Percentiles rank a stretch among this genome's conserved stretches.
Conservation (phyloP, 2,888 invertebrate species). For the Dryobotodes eremita region DNA sequence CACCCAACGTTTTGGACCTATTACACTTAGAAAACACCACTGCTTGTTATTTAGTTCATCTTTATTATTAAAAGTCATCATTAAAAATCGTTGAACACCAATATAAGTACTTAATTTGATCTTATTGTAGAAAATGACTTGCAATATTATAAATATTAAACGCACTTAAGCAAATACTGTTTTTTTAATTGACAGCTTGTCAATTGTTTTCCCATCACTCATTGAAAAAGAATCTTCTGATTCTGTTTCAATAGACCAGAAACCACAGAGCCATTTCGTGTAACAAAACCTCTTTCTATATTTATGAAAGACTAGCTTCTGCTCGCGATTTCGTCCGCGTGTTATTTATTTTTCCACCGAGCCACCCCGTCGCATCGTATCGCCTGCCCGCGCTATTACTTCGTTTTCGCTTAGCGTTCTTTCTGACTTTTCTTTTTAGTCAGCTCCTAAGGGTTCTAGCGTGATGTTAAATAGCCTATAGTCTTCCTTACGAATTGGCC, state of each 20-base stretch:
- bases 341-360: too few relatives aligned
- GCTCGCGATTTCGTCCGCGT: too few relatives aligned
- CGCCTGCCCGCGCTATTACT: too few relatives aligned
- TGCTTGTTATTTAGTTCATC: neutral
- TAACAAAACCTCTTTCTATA: neutral
- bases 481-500: too few relatives aligned
- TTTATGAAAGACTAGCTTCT: neutral
- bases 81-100: neutral
- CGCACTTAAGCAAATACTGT: constrained; percentile 13
- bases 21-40: too few relatives aligned
- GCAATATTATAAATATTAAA: constrained; percentile 19
- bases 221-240: too few relatives aligned
- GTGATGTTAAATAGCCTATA: too few relatives aligned
- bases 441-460: too few relatives aligned
- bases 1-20: neutral
- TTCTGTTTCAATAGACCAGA: constrained; percentile 20
- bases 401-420: too few relatives aligned
- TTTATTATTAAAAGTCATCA: neutral
- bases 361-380: too few relatives aligned
- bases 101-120: neutral
- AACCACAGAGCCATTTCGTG: neutral
- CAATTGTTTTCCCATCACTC: constrained; percentile 21
- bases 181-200: constrained; percentile 35
- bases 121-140: constrained; percentile 43
- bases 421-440: too few relatives aligned